These are phyloP conservation scores for Pantelozetes paolii DNA, from an alignment of 2,888 invertebrate species.

Conservation along the genomic window DNA sequence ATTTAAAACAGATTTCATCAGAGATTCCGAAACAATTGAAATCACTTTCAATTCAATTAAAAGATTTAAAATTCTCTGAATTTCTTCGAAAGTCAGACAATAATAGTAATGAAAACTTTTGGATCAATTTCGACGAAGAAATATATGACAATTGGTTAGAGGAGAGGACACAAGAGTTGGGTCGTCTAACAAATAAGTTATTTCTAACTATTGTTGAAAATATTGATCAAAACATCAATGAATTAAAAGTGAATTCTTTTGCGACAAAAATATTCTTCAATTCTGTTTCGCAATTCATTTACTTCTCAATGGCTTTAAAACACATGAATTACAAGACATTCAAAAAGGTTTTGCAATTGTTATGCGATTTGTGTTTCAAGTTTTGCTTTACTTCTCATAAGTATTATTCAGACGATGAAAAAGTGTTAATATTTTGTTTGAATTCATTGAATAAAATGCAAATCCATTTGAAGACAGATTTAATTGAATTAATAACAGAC, in stretches of 20 bases:
- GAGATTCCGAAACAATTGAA: not conserved
- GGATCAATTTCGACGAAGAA: not conserved
- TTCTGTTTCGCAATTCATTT: not conserved
- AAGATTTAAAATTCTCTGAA: not conserved
- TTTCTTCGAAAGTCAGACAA: not conserved
- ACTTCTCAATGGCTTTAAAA: not conserved
- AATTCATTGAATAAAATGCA: constrained; percentile 10
- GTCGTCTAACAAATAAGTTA: not conserved
- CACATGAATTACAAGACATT: not conserved
- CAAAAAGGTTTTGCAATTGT: not conserved
- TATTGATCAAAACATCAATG: too few relatives aligned
- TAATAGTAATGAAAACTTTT: not conserved
- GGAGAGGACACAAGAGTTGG: not conserved
- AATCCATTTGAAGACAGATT: constrained; percentile 1
- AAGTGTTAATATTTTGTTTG: too few relatives aligned
- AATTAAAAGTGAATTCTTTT: too few relatives aligned
- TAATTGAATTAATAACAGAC: constrained; percentile 8
- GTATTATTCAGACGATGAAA: too few relatives aligned
- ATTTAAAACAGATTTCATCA: not conserved
- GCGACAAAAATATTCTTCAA: constrained; percentile 15
- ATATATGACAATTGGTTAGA: not conserved
- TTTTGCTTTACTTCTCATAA: too few relatives aligned
- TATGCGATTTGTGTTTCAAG: not conserved
- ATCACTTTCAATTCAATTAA: not conserved
- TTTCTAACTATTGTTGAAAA: not conserved